phyloP scores from a whole-genome alignment of 2,113 vertebrate species.

The Pterophyllum scalare region DNA sequence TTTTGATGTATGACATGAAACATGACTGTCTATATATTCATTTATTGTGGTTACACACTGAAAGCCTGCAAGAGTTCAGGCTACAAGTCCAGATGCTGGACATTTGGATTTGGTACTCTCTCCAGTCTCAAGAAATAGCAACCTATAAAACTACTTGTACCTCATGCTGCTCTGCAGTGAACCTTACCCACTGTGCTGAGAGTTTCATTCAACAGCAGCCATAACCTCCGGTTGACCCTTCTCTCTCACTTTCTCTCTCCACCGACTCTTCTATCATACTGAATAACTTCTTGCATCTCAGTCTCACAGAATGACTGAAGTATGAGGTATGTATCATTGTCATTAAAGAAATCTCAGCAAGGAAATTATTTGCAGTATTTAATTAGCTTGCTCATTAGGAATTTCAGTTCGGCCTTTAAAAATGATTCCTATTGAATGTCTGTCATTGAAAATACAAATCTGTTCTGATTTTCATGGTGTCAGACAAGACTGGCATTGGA shows the following conservation, averaged over 20 bases:
- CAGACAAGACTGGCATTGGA: neutral
- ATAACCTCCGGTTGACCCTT: conserved; percentile 47
- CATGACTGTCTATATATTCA: too few relatives aligned
- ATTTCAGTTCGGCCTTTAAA: neutral
- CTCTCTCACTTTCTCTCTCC: conserved; percentile 21
- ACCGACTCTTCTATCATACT: conserved; percentile 16
- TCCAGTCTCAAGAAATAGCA: conserved; percentile 10
- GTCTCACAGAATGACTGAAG: conserved; percentile 33
- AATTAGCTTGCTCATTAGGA: neutral
- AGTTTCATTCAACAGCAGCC: conserved; percentile 38
- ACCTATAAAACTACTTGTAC: neutral
- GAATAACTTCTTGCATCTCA: conserved; percentile 26
- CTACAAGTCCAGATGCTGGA: neutral
- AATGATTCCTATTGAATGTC: neutral
- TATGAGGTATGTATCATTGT: conserved; percentile 38
- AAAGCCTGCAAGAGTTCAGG: neutral
- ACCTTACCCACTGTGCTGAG: neutral
- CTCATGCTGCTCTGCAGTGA: conserved; percentile 22
- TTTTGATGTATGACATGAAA: neutral
- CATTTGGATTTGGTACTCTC: neutral
- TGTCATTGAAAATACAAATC: neutral
- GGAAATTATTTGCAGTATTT: neutral
- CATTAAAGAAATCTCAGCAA: conserved; percentile 34
- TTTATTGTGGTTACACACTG: neutral
- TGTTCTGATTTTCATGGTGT: neutral